Evolutionary conservation across 2,113 vertebrate genomes (phyloP).

Genomic region (Osmerus eperlanus): DNA sequence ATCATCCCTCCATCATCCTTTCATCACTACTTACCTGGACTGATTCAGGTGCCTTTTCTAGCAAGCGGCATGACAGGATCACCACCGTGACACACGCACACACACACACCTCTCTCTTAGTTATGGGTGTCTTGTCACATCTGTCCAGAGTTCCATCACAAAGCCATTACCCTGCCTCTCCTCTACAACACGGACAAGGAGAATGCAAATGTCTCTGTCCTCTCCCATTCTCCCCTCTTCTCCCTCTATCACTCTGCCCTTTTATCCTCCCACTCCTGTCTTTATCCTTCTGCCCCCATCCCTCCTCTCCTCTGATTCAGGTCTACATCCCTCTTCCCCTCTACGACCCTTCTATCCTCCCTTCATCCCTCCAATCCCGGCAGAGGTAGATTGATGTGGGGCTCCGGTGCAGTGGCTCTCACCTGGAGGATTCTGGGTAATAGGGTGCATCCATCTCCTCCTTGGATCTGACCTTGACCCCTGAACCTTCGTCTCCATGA

Average conservation of each 20-base stretch:
- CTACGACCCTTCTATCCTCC: too few species aligned
- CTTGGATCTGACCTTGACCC: constrained; percentile 41
- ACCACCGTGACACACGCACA: constrained; percentile 1
- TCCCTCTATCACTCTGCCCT: constrained; percentile 23
- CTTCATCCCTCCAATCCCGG: too few species aligned
- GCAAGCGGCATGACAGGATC: not conserved
- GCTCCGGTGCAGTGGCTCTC: not conserved
- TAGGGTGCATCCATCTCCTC: constrained; percentile 37
- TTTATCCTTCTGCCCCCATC: too few species aligned
- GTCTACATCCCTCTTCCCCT: too few species aligned
- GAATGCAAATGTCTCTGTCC: not conserved
- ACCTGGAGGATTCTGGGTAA: constrained; percentile 35
- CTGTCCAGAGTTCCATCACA: constrained; percentile 36
- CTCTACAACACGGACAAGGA: not conserved
- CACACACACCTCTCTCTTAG: constrained; percentile 16
- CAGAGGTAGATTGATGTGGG: too few species aligned
- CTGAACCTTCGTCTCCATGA: constrained; percentile 36
- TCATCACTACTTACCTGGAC: constrained; percentile 1
- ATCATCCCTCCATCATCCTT: constrained; percentile 8
- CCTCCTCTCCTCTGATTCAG: too few species aligned
- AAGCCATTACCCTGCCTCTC: constrained; percentile 22
- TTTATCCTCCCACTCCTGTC: not conserved
- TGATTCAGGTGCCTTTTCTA: not conserved
- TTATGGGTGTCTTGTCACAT: constrained; percentile 36
- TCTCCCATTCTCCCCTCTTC: not conserved